Base-by-base conservation (phyloP, 1,140 invertebrate species). In the Cyclina sinensis region DNA sequence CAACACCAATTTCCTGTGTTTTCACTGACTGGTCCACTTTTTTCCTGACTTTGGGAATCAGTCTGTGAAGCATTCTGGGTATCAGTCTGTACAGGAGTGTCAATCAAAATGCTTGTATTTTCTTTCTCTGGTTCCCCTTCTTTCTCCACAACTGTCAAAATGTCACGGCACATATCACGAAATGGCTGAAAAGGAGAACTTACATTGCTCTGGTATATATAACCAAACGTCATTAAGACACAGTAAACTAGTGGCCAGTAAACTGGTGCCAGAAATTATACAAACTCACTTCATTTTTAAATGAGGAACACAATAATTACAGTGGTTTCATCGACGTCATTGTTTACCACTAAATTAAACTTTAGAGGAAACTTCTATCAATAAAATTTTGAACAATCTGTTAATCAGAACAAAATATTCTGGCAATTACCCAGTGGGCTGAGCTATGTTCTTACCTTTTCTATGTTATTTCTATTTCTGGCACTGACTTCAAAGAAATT, bases 401-500 rank as follows among this genome's bases (percentile, higher is more conserved):
- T n/a, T n/a, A n/a, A n/a, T n/a, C n/a, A n/a, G n/a, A n/a, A n/a
- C n/a, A n/a, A n/a, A n/a, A n/a, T n/a, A n/a, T n/a, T n/a, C n/a
- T n/a, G n/a, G n/a, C n/a, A n/a, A n/a, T n/a, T n/a, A n/a, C n/a
- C n/a, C n/a, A n/a, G n/a, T n/a, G n/a, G n/a, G n/a, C n/a, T n/a
- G n/a, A n/a, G n/a, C n/a, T n/a, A 43, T 7, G 16, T 57, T 24
- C 73, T 59, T 91, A 91, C 91, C 91, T 89, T 82, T 68, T 91
- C 91, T 35, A 91, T 62, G 89, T 91, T 91, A 51, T 85, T 82
- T 73, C 68, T 88, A 70, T 74, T 74, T 39, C 88, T 91, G 14
- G 91, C 91, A 90, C 91, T 91, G 24, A 89, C 90, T 89, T 91
- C 91, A 86, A 82, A 89, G 59, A 90, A 91, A 74, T 90, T 81